Evolutionary conservation across 2,797 vertebrate genomes (phyloP), one percentile per base, ranked within the genome.

Genomic region (Pipistrellus pygmaeus): DNA sequence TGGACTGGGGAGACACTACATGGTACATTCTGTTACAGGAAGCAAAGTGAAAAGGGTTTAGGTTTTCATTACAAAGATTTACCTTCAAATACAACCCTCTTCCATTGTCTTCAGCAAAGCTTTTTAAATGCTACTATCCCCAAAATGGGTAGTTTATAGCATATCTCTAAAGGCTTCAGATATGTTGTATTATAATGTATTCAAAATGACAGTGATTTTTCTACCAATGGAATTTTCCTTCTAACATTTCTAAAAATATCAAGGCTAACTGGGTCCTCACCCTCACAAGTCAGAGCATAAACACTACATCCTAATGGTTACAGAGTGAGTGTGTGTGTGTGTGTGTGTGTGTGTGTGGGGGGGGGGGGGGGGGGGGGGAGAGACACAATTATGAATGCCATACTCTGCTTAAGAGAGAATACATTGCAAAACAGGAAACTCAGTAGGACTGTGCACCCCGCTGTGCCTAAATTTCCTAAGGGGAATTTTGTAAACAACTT

Each of bases 171-270:
- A 83, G 76, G 75, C 15, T 62, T 88, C 66, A 71, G 14, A 32
- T 87, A 78, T 35, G 9, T 20, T 71, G 27, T 14, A 57, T 71
- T 60, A 72, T 6, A 80, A 81, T 25, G 30, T 86, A 72, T 80
- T 66, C 17, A 1, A 91, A 91, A 93, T 69, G 48, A 76, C 23
- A 21, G 8, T 57, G 32, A 66, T 81, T 92, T 81, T 88, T 77
- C 35, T 69, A 78, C 38, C n/a, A 87, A 66, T 27, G 38, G 14
- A 81, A 62, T 77, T 81, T 94, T 85, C 69, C 53, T 88, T 81
- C 21, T 57, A 90, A 84, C 23, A 87, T 94, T 71, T 87, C 60
- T 84, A 41, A 76, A 95, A 85, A 23, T 57, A 81, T 30, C 66
- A 71, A 57, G 27, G 84, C 57, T 73, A 55, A 62, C 32, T 32